Base-by-base conservation (phyloP, 2,888 invertebrate species). In the Apantesis nais region DNA sequence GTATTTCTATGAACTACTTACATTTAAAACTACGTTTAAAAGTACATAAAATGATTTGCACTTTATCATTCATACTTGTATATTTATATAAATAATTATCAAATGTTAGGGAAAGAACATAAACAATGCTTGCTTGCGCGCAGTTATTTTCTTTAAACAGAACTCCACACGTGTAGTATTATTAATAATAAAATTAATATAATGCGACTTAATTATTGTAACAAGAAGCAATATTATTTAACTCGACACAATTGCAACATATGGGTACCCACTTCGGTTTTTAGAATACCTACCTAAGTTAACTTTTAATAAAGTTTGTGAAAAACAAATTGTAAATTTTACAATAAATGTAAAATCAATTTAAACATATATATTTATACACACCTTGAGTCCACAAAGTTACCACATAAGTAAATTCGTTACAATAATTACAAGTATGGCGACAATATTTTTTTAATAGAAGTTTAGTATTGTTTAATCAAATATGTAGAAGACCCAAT, bases 401-500 rank as follows among this genome's bases (percentile, higher is more conserved):
- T 71, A 71, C 67, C 68, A 72, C 64, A 55, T 70, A 58, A 25
- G 67, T 73, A 79, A 80, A 80, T 80, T 80, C 79, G 80, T 79
- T 78, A 80, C 58, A 76, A 71, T 78, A 78, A 75, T 78, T 80
- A 74, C 61, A 72, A 73, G 34, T 78, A 76, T 62, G 68, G 69
- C 72, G 71, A 74, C 72, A 77, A 74, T 70, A 41, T 66, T 62
- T 69, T 34, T 4, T 68, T 66, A 63, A 55, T 73, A 75, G 44
- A 75, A 78, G 72, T 52, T 58, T 62, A 66, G n/a, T 67, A 22
- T 71, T 76, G 61, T 52, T 9, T 83, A 97, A 94, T 97, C 97
- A 81, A 97, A 95, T 85, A 98, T 97, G 90, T 99, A 99, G 93
- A 99, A 99, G 83, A 97, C 96, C 99, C 99, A 99, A 92, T 99